Base-by-base conservation (phyloP, 2,113 vertebrate species). In the Carollia perspicillata region DNA sequence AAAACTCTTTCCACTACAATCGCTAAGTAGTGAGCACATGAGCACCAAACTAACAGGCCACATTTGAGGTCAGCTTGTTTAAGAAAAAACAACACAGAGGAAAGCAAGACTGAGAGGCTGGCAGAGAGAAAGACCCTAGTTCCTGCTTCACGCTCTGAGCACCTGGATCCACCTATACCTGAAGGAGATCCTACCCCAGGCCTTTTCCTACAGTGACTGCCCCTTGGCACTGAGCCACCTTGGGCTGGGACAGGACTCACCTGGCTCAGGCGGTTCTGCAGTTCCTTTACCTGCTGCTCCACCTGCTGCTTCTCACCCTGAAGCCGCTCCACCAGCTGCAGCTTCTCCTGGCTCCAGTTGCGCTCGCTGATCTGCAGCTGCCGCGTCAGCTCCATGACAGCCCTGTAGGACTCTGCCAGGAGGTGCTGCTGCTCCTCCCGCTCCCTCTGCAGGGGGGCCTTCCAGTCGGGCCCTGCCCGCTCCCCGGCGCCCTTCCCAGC, bases 351-450 rank as follows among this genome's bases (percentile, higher is more conserved):
- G 97, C 99, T 98, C 99, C 99, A 99, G 99, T 99, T 99, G 97
- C 99, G 99, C 98, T 99, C 99, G 0, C 98, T 99, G 93, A 99
- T 99, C 98, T 99, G 99, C 93, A 99, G 99, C 98, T 99, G 99
- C 97, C 99, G 99, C 0, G 99, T 99, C 75, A 99, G 98, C 97
- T 99, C 99, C 99, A 99, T 99, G 96, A 99, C 99, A 0, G 99
- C 99, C 0, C 99, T 99, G 78, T 99, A 99, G 30, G 99, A 99
- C 96, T 99, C 99, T 0, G 99, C 99, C 86, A 99, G 98, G 89
- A 99, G 99, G 93, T 99, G 99, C 95, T 99, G 99, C 98, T 99
- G 99, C 94, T 99, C 99, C 96, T 99, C 99, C 0, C 99, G 98
- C 95, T 99, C 99, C 94, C 99, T 98, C 98, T 99, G 99, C 35